phyloP scores from a whole-genome alignment of 2,113 vertebrate species.

The Ginglymostoma cirratum region DNA sequence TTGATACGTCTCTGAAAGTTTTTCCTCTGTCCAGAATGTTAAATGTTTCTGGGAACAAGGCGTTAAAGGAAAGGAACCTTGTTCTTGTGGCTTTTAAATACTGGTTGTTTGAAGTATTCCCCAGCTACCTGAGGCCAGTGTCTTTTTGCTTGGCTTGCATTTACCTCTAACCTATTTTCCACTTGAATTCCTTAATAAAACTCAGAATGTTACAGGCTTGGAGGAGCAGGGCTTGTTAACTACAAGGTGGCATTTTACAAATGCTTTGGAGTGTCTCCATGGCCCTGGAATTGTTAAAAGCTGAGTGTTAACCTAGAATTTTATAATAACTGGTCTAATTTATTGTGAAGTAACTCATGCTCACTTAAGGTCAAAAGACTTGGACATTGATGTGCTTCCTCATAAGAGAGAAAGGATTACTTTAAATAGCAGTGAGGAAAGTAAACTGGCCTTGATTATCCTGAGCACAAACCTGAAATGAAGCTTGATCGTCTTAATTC shows the following conservation, averaged over 20 bases:
- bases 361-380: neutral
- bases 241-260: slow-evolving; percentile 27
- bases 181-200: slow-evolving; percentile 34
- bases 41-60: neutral
- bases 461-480: neutral
- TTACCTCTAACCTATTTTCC: slow-evolving; percentile 37
- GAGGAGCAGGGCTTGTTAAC: slow-evolving; percentile 22
- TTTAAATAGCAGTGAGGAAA: neutral
- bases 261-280: slow-evolving; percentile 2
- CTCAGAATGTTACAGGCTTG: slow-evolving; percentile 6
- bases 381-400: neutral
- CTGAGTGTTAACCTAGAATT: slow-evolving; percentile 5
- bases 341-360: slow-evolving; percentile 1
- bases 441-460: neutral
- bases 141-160: slow-evolving; percentile 34
- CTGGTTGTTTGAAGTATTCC: slow-evolving; percentile 29
- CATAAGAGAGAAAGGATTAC: neutral
- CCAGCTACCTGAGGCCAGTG: slow-evolving; percentile 18
- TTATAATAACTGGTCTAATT: slow-evolving; percentile 29
- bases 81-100: slow-evolving; percentile 16
- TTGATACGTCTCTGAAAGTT: neutral
- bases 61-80: neutral
- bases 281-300: slow-evolving; percentile 30
- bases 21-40: slow-evolving; percentile 4
- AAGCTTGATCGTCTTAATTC: neutral